phyloP scores from a whole-genome alignment of 2,113 vertebrate genomes.

The Cavia aperea region DNA sequence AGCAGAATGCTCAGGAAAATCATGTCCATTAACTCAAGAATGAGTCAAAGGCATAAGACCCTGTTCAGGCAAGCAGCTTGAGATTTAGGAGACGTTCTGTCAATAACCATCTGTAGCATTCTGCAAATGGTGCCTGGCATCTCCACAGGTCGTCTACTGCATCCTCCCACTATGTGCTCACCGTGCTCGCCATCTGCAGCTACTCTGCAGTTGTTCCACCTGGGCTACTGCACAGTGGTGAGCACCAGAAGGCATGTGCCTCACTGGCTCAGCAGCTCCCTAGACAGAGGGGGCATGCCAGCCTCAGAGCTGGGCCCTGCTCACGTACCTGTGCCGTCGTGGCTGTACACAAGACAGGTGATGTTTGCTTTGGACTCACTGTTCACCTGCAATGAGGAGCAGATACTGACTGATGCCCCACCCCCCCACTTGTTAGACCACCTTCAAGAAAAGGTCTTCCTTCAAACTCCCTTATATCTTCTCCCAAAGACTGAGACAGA shows the following conservation, averaged over 20 bases:
- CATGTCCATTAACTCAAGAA: neutral
- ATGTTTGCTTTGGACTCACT: constrained; percentile 98
- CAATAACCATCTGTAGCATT: neutral
- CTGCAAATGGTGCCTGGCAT: constrained; percentile 19
- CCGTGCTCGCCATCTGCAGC: neutral
- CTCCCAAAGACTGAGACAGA: constrained; percentile 39
- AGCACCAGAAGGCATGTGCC: constrained; percentile 50
- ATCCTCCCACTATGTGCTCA: constrained; percentile 47
- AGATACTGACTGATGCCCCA: constrained; percentile 67
- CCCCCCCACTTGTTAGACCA: constrained; percentile 56
- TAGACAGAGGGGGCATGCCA: constrained; percentile 56
- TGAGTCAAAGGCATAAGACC: constrained; percentile 42
- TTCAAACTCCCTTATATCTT: constrained; percentile 48
- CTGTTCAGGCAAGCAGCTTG: constrained; percentile 29
- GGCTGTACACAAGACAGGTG: constrained; percentile 96
- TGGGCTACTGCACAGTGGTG: constrained; percentile 46
- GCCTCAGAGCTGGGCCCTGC: constrained; percentile 61
- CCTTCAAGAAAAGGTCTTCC: constrained; percentile 53
- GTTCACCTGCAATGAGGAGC: constrained; percentile 78
- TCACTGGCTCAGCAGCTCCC: constrained; percentile 56
- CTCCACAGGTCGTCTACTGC: constrained; percentile 18
- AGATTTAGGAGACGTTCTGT: neutral
- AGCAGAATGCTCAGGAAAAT: constrained; percentile 44
- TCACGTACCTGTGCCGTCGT: constrained; percentile 88
- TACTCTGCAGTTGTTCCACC: constrained; percentile 32